Evolutionary conservation across 2,797 vertebrate species (phyloP), one percentile per base, ranked within the genome.

Genomic region (Liasis olivaceus): DNA sequence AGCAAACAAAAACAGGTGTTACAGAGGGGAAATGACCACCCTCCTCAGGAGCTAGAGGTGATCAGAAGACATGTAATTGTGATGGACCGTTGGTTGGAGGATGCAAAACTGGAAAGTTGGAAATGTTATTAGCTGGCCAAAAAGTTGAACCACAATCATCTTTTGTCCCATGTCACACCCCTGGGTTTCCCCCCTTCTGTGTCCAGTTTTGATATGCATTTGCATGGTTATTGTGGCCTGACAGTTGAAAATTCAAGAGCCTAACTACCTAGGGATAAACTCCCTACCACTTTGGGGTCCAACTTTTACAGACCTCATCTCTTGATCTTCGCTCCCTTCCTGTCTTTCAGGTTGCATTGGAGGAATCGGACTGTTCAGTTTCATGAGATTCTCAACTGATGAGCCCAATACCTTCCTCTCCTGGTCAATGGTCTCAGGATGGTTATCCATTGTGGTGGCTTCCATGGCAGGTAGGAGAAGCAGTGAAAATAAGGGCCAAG

Each of bases 381-480:
- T 84, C 89, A 93, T 93, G 89, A 84, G 89, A 5, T 84, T 54
- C 2, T 13, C 92, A 24, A 93, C 89, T 0, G 0, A 8, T 62
- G 51, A 85, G 31, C 51, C 92, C 86, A 84, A 84, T 54, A 66
- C 89, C 3, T 93, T 91, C 86, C 89, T 93, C 54, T 90, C 85
- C 0, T 93, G 92, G 92, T 93, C 92, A 9, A 62, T 93, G 92
- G 31, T 54, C 15, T 66, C 85, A 13, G 92, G 92, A 60, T 93
- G 92, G 92, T 66, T 91, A 13, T 88, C 92, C 42, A 86, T 93
- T 12, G 84, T 93, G 64, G 15, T 85, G 28, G 8, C 47, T 88
- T 66, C 59, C 24, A 64, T 91, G 89, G 92, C 92, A 93, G 92
- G 92, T 93, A 93, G 6, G 86, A 88, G 47, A 64, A 47, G 36